A percentile compares a stretch with the other conserved stretches of the same genome.
phyloP scores from a whole-genome alignment of 2,797 vertebrate species.

The Taeniopygia guttata region DNA sequence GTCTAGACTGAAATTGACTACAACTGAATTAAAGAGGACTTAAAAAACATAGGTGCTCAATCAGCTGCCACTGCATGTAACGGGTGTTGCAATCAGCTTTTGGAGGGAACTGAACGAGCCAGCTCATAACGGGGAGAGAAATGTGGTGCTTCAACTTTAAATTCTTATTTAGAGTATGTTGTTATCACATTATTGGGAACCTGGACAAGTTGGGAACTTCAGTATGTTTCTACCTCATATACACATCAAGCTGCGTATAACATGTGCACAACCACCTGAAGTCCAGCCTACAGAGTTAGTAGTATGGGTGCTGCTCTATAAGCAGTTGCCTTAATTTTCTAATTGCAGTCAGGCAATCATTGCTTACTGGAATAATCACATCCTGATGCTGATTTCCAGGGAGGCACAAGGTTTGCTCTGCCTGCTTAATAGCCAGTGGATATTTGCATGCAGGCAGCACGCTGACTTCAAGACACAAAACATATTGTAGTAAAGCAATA shows the following conservation, averaged over 20 bases:
- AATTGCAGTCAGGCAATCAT: neutral
- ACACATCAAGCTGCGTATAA: neutral
- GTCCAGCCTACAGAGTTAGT: neutral
- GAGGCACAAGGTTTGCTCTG: neutral
- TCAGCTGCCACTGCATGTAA: neutral
- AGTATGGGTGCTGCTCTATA: neutral
- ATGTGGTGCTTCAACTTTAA: neutral
- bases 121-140: accelerated
- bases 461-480: constrained; percentile 5
- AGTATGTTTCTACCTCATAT: neutral
- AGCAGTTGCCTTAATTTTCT: neutral
- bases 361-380: neutral
- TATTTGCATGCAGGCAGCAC: neutral
- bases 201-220: neutral
- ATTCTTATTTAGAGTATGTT: neutral
- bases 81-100: neutral
- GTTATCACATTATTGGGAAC: neutral
- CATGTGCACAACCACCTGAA: accelerated
- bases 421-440: neutral
- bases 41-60: neutral
- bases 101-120: neutral
- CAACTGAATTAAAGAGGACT: neutral
- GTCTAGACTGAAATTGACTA: neutral
- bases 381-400: neutral
- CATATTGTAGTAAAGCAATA: neutral